Base-by-base conservation (phyloP, 2,888 invertebrate genomes). In the Stenotaenia linearis region DNA sequence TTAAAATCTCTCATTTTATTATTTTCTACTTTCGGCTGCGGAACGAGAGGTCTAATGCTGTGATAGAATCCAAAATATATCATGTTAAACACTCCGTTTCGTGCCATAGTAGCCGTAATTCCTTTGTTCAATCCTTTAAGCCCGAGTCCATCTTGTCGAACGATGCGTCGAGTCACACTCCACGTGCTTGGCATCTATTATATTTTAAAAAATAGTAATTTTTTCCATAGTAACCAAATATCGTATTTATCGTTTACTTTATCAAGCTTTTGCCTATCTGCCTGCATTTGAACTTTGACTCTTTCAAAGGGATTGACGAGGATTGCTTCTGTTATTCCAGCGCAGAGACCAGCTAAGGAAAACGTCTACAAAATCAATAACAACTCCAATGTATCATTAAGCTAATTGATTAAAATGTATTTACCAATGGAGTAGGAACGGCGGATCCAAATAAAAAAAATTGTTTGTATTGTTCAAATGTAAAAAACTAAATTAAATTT, bases 11-110 rank as follows among this genome's bases (percentile, higher is more conserved):
- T 6, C 10, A 56, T 7, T 56, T 30, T 75, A 7, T 4, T 75
- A 15, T 75, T 30, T 21, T 23, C 5, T 80, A 86, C 86, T 82
- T 85, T 81, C 21, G 84, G 83, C 81, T 84, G 83, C 9, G 88
- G 87, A 12, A 87, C 82, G 2, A 85, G 88, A 77, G 91, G 92
- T 87, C 94, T 96, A 0, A 96, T 92, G 82, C 94, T 94, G 87
- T 97, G 95, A 86, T 97, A 97, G 85, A 97, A 94, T 40, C 97
- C 96, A 85, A 98, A 97, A 87, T 97, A 98, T 77, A 96, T 90
- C 91, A 93, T 93, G 86, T 97, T 98, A 86, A 96, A 97, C 5
- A 93, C 89, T 0, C 95, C 96, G 88, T 97, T 96, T 83, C 97
- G 90, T 7, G 92, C 92, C 84, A 97, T 90, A 0, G 97, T 97